Conservation (phyloP, 2,888 invertebrate genomes). For the Luperina nickerlii region DNA sequence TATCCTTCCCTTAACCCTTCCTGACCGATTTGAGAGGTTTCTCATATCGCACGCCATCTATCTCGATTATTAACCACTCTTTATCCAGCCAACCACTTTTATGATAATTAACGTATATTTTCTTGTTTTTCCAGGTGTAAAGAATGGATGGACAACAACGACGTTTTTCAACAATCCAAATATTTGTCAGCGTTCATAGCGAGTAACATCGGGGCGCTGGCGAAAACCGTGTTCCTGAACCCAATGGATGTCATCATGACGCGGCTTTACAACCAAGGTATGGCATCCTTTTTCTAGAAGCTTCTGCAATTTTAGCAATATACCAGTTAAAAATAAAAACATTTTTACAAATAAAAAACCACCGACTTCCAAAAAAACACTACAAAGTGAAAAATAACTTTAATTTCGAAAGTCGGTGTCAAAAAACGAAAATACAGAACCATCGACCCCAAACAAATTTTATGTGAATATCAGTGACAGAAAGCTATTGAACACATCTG, state of each 20-base stretch:
- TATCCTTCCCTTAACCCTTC: too few relatives aligned
- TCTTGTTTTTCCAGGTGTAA: constrained; percentile 79
- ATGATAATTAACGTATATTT: neutral
- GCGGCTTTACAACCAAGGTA: constrained; percentile 96
- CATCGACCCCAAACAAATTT: too few relatives aligned
- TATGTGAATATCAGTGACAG: too few relatives aligned
- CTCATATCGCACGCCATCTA: too few relatives aligned
- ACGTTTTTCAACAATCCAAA: constrained; percentile 90
- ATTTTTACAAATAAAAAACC: too few relatives aligned
- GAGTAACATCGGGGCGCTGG: constrained; percentile 94
- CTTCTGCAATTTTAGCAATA: neutral
- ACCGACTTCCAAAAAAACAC: too few relatives aligned
- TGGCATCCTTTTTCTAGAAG: neutral
- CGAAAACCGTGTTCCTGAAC: constrained; percentile 94
- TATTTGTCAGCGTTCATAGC: constrained; percentile 93
- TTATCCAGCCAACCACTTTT: neutral
- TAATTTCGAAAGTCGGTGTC: too few relatives aligned
- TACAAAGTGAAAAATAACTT: too few relatives aligned
- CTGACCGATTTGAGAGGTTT: too few relatives aligned
- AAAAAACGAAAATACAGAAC: too few relatives aligned
- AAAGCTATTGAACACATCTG: too few relatives aligned
- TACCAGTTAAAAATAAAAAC: too few relatives aligned
- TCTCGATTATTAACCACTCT: neutral
- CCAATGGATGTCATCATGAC: constrained; percentile 97
- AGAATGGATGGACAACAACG: constrained; percentile 86